These are phyloP conservation scores for Diachasma alloeum DNA, from an alignment of 1,140 invertebrate species.

Conservation along the genomic window DNA sequence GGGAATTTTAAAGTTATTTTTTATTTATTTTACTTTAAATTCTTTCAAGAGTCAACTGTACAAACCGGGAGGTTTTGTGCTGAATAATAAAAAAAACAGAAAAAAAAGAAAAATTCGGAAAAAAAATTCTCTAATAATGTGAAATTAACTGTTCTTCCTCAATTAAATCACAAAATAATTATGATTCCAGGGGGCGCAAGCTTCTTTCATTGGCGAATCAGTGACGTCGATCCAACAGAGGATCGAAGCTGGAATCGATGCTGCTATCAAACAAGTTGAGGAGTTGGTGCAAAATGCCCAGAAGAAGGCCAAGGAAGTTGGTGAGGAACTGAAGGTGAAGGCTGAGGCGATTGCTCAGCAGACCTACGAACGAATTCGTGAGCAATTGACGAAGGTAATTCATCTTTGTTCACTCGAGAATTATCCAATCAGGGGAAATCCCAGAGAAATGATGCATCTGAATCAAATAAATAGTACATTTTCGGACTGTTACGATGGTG, in stretches of 20 bases:
- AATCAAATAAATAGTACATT: too few species aligned
- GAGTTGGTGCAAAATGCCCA: slow-evolving; percentile 16
- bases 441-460: too few species aligned
- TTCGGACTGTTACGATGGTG: too few species aligned
- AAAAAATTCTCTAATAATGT: too few species aligned
- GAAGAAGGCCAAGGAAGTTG: not conserved
- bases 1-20: too few species aligned
- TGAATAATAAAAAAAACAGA: too few species aligned
- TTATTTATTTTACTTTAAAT: too few species aligned
- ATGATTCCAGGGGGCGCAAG: not conserved
- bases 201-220: not conserved
- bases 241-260: slow-evolving; percentile 2
- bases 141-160: too few species aligned
- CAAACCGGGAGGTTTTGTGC: too few species aligned
- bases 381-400: slow-evolving; percentile 12
- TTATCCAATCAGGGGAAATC: too few species aligned
- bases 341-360: not conserved
- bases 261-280: not conserved
- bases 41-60: too few species aligned
- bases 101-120: too few species aligned
- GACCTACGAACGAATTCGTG: not conserved
- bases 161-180: not conserved
- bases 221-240: slow-evolving; percentile 1
- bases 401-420: not conserved
- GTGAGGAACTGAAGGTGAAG: slow-evolving; percentile 2